Base-by-base conservation (phyloP, 2,888 invertebrate genomes). In the Yponomeuta cagnagella region DNA sequence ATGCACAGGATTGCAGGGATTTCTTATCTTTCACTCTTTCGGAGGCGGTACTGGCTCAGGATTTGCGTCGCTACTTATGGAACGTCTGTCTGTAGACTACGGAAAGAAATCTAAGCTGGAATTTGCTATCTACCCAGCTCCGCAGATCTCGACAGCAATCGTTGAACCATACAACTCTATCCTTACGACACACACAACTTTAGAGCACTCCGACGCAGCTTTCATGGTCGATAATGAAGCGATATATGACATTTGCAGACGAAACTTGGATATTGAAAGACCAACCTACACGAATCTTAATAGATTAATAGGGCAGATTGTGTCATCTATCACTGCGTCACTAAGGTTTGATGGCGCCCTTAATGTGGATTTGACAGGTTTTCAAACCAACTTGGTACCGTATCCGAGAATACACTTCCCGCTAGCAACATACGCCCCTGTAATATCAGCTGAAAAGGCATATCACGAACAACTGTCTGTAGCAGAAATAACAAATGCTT, bases 161-260 rank as follows among this genome's bases (percentile, higher is more conserved):
- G 98, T 98, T 43, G 98, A 98, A 85, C 98, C 98, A 0, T 98
- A 98, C 94, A 98, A 98, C 90, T 98, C 98, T 0, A 98, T 98
- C 78, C 92, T 98, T 79, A 98, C 98, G 75, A 98, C 98, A 58
- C 98, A 98, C 89, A 97, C 97, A 67, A 97, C 97, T 69, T 86
- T 95, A 78, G 97, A 97, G 86, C 97, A 97, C 83, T 96, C 96
- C 0, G 97, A 97, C 87, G 97, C 97, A 87, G 96, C 97, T 70
- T 97, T 97, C 87, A 97, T 97, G 97, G 96, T 95, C 72, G 95
- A 95, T 83, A 95, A 95, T 80, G 95, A 95, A 86, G 95, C 95
- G 65, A 95, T 95, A 77, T 96, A 96, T 87, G 93, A 97, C 88
- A 95, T 95, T 88, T 97, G 97, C 93, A 93, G 96, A 75, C 94